phyloP scores from a whole-genome alignment of 2,113 vertebrate species.

The Neodontobutis hainanensis region DNA sequence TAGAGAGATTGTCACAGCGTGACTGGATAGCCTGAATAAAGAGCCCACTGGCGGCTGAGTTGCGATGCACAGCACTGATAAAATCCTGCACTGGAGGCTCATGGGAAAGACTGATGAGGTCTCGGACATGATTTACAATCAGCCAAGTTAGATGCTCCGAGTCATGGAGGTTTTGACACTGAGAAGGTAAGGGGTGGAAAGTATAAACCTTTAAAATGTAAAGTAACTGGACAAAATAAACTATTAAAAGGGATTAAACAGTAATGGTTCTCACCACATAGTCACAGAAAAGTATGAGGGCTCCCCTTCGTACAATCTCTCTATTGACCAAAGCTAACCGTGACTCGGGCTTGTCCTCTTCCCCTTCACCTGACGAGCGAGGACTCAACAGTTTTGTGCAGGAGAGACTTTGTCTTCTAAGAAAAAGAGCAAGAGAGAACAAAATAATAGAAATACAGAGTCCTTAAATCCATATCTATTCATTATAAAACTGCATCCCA shows the following conservation, averaged over 20 bases:
- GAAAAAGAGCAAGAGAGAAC: background rate
- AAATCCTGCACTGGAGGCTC: constrained; percentile 98
- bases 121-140: constrained; percentile 94
- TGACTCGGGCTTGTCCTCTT: constrained; percentile 75
- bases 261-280: constrained; percentile 86
- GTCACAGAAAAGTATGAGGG: constrained; percentile 96
- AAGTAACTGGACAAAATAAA: no score
- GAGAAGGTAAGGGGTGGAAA: background rate
- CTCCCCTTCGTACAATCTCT: constrained; percentile 92
- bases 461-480: no score
- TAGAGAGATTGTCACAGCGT: constrained; percentile 91
- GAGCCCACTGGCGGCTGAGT: constrained; percentile 94
- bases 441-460: background rate
- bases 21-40: constrained; percentile 98
- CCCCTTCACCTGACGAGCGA: constrained; percentile 81
- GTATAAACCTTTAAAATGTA: no score
- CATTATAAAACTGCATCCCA: no score
- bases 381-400: constrained; percentile 90
- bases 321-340: constrained; percentile 88
- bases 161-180: constrained; percentile 99
- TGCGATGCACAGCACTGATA: constrained; percentile 95
- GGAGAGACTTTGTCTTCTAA: constrained; percentile 89
- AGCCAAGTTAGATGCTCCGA: constrained; percentile 98
- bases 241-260: no score
- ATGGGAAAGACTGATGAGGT: constrained; percentile 92